Evolutionary conservation across 2,888 invertebrate genomes (phyloP).

Genomic region (Geophilus truncorum): DNA sequence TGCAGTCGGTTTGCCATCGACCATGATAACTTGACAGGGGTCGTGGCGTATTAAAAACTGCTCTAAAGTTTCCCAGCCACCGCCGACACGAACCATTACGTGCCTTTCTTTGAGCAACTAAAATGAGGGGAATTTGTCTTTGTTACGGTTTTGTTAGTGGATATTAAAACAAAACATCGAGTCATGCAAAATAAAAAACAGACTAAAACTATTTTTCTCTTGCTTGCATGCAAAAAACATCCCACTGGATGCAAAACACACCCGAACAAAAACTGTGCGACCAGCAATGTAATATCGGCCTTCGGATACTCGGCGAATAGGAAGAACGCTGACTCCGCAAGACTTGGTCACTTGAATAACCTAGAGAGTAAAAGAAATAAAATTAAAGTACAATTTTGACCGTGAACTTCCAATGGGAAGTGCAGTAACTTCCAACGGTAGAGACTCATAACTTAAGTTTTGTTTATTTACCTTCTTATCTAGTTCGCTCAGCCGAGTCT

Average conservation of each 20-base stretch:
- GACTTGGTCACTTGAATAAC: constrained; percentile 30
- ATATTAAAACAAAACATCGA: not conserved
- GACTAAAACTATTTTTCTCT: not conserved
- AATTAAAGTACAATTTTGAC: no score
- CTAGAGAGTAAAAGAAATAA: not conserved
- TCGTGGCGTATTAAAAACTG: constrained; percentile 84
- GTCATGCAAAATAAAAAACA: not conserved
- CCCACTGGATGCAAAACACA: constrained; percentile 50
- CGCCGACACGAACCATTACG: constrained; percentile 93
- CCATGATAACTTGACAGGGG: constrained; percentile 60
- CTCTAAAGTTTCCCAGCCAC: constrained; percentile 90
- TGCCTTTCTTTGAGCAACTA: constrained; percentile 84
- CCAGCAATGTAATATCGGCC: constrained; percentile 82
- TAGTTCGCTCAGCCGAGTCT: constrained; percentile 54
- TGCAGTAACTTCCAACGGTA: no score
- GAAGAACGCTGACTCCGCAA: constrained; percentile 38
- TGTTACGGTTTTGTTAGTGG: not conserved
- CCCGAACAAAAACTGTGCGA: constrained; percentile 79
- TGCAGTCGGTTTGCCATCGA: constrained; percentile 33
- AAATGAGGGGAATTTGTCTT: constrained; percentile 41
- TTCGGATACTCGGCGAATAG: constrained; percentile 69
- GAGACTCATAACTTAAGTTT: no score
- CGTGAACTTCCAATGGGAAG: no score
- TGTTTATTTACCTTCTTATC: constrained; percentile 55
- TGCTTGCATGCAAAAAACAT: not conserved